Evolutionary conservation across 1,140 invertebrate genomes (phyloP), one percentile per base, ranked within the genome.

Genomic region (Drosophila paulistorum): DNA sequence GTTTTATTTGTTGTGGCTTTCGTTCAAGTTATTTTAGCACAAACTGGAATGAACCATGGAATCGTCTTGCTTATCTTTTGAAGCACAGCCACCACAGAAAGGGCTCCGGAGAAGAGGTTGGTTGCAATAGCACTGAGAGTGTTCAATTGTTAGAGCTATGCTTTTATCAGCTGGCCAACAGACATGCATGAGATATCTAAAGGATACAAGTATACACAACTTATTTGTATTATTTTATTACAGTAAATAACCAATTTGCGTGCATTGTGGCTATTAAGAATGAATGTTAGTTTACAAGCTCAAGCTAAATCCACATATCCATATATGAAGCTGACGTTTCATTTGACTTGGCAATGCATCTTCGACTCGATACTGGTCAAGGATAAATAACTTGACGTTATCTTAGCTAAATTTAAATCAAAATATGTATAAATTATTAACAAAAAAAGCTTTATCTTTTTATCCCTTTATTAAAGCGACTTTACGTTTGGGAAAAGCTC

Each of bases 161-260:
- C 41, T 42, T 65, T 72, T 74, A 81, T 84, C 77, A 74, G 74
- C 23, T 11, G 45, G 35, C 66, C 37, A 74, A 60, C 76, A 71
- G 68, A 64, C 89, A 71, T 89, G 84, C 84, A 87, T 74, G 71
- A 71, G 42, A 72, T 68, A 35, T 55, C 48, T 37, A 45, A 30
- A 33, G 39, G 23, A 51, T 42, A 51, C 55, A 4, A 54, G 5
- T 72, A 63, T 81, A 57, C 60, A 62, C 59, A 65, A 65, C 62
- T 30, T 68, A 13, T 65, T 10, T 58, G 35, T 71, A 67, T 77
- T 76, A 69, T 13, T 13, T 13, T 39, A 87, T 79, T 83, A 83
- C 61, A 45, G 75, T 57, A 86, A 85, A 85, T 87, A 85, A 85
- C 83, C 83, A 79, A 85, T 85, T 85, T 85, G 82, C 83, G 82